A percentile compares a stretch with the other conserved stretches of the same genome.
Conservation (phyloP, 2,888 invertebrate genomes). For the Pherbina coryleti region DNA sequence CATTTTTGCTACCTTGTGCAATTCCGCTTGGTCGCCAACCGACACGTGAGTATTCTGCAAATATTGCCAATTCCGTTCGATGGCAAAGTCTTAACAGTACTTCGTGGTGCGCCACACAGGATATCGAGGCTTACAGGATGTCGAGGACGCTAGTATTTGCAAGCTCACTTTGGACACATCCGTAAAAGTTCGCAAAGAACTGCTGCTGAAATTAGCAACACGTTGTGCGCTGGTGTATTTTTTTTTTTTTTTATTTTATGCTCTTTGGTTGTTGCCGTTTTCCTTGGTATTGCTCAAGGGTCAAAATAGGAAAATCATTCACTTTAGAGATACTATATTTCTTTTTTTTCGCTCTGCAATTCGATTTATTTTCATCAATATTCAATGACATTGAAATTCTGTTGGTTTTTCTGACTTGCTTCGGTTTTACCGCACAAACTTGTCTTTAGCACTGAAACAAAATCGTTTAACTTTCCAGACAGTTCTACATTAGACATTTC, state of each 20-base stretch:
- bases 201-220: slow-evolving; percentile 2
- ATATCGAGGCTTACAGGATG: slow-evolving; percentile 14
- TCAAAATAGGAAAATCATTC: background rate
- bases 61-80: slow-evolving; percentile 24
- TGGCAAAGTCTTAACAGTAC: slow-evolving; percentile 25
- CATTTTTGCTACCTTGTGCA: background rate
- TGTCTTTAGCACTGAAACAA: background rate
- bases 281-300: background rate
- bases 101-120: slow-evolving; percentile 18
- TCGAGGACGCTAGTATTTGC: background rate
- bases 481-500: no score
- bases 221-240: background rate
- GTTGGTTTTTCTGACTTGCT: background rate
- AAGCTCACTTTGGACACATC: background rate
- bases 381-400: slow-evolving; percentile 44
- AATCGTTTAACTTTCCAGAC: background rate
- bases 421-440: background rate
- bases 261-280: background rate
- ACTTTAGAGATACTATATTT: slow-evolving; percentile 4
- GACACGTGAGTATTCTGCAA: slow-evolving; percentile 26
- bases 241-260: background rate
- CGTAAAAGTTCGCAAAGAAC: background rate
- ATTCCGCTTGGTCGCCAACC: background rate
- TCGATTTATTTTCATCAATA: slow-evolving; percentile 46
- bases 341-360: slow-evolving; percentile 18